Percentiles rank a stretch among this genome's conserved stretches.
Evolutionary conservation across 2,113 vertebrate genomes (phyloP).

Genomic region (Pachyramphus minor): DNA sequence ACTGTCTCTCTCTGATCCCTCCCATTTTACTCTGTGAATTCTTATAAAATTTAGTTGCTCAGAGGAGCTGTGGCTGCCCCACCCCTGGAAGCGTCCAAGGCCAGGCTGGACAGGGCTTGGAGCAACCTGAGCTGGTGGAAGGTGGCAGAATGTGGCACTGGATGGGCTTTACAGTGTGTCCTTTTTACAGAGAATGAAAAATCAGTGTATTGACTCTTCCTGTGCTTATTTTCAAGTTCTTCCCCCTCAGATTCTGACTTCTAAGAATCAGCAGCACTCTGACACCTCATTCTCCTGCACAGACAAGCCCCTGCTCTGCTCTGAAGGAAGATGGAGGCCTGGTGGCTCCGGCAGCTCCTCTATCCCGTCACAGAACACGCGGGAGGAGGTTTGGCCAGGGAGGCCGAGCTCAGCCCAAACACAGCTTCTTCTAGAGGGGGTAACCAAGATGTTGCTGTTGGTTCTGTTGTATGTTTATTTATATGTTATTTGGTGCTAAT

Average conservation of each 20-base stretch:
- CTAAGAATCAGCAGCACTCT: neutral
- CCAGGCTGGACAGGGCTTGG: neutral
- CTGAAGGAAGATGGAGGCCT: neutral
- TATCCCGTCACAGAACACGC: fast-evolving
- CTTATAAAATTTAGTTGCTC: neutral
- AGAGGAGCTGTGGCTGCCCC: neutral
- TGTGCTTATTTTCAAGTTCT: neutral
- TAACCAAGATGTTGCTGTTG: neutral
- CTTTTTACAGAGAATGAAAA: neutral
- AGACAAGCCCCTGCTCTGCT: neutral
- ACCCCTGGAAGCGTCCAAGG: neutral
- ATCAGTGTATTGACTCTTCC: fast-evolving
- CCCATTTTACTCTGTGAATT: fast-evolving
- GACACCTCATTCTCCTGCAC: neutral
- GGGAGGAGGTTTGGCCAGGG: neutral
- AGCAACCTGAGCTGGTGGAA: fast-evolving
- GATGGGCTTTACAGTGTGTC: neutral
- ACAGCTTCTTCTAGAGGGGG: neutral
- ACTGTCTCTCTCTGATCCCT: fast-evolving
- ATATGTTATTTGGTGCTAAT: conserved; percentile 62
- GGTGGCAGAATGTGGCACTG: fast-evolving
- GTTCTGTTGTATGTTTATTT: conserved; percentile 61
- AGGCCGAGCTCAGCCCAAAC: neutral
- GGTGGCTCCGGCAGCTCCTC: neutral
- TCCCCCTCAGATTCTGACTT: neutral